Conservation (phyloP, 2,888 invertebrate species). For the Alentia gelatinosa region DNA sequence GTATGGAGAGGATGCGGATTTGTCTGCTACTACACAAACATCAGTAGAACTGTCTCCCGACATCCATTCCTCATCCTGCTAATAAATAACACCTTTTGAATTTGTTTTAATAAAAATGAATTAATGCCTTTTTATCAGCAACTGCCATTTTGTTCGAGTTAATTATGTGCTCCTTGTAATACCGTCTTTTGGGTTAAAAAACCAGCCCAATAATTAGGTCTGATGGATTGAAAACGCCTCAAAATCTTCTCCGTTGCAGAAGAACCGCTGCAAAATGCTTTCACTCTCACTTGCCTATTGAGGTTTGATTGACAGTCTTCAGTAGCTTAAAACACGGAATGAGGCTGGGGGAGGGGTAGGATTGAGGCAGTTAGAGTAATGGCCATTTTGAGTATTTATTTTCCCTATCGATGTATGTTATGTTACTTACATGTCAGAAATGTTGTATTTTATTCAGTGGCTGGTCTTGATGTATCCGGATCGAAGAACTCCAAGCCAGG, state of each 20-base stretch:
- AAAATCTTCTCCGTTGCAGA: background rate
- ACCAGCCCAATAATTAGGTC: background rate
- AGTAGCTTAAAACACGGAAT: background rate
- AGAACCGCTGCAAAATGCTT: background rate
- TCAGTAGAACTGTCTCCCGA: background rate
- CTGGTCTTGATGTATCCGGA: too few species aligned
- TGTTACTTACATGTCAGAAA: too few species aligned
- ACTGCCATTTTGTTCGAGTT: background rate
- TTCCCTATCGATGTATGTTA: too few species aligned
- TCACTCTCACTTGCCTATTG: background rate
- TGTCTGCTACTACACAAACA: background rate
- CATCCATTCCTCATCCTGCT: background rate
- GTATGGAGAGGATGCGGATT: too few species aligned
- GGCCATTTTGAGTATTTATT: too few species aligned
- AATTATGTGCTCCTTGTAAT: slow-evolving; percentile 1
- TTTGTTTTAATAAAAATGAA: background rate
- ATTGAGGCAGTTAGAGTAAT: background rate
- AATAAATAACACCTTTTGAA: background rate
- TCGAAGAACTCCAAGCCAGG: too few species aligned
- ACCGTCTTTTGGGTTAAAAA: background rate
- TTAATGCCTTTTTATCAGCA: background rate
- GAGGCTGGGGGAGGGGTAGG: background rate
- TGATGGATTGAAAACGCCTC: background rate
- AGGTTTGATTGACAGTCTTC: slow-evolving; percentile 13
- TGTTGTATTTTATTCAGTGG: too few species aligned